A percentile compares a stretch with the other conserved stretches of the same genome.
Conservation (phyloP, 2,797 vertebrate species). For the Coccyzus lansbergi region DNA sequence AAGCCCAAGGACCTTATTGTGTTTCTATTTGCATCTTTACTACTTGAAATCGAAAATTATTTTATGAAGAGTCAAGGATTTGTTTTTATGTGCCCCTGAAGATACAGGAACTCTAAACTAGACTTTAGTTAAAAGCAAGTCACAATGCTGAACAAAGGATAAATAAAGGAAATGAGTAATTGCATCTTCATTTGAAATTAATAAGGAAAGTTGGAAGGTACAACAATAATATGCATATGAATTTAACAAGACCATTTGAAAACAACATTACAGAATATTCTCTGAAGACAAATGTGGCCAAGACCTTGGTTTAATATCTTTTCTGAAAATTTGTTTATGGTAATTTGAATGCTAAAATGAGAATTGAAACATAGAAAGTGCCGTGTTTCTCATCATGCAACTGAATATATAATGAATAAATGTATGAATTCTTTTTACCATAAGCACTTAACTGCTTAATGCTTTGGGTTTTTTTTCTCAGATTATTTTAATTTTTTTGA, state of each 20-base stretch:
- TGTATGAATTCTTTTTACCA: not conserved
- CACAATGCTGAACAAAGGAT: not conserved
- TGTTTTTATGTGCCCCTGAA: not conserved
- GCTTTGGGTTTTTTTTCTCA: not conserved
- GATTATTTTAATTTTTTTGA: conserved; percentile 12
- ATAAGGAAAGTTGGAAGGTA: not conserved
- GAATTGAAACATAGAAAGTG: not conserved
- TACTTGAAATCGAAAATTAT: not conserved
- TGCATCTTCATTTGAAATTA: not conserved
- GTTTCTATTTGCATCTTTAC: not conserved
- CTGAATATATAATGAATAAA: not conserved
- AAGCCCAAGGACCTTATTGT: not conserved
- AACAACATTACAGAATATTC: not conserved
- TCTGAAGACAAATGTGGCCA: not conserved
- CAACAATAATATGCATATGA: not conserved
- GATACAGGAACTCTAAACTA: not conserved
- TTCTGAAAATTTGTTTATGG: not conserved
- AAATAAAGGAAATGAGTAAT: not conserved
- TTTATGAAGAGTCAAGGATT: not conserved
- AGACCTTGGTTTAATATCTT: not conserved
- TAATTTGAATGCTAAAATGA: conserved; percentile 23
- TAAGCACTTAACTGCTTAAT: not conserved
- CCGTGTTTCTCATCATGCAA: not conserved
- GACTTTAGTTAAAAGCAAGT: not conserved
- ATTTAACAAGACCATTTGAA: not conserved